Evolutionary conservation across 2,797 vertebrate species (phyloP).

Genomic region (Chloroceryle amazona): DNA sequence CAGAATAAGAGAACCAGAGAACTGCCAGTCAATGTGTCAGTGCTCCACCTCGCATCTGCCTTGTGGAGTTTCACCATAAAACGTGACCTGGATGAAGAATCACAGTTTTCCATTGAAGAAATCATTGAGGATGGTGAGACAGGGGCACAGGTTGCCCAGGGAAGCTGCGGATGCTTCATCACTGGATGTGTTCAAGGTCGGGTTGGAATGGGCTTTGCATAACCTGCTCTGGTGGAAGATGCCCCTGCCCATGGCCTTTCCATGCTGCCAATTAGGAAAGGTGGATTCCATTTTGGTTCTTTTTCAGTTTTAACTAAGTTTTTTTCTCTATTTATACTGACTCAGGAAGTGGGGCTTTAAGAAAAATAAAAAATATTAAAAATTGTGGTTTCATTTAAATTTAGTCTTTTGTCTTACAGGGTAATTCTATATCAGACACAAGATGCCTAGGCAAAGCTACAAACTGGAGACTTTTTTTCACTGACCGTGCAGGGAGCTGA

Average conservation of each 20-base stretch:
- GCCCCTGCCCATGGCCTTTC: neutral
- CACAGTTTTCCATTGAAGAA: neutral
- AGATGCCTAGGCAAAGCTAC: neutral
- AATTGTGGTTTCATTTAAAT: neutral
- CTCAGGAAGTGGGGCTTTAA: neutral
- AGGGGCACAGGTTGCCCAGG: no score
- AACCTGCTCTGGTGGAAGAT: no score
- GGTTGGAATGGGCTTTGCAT: no score
- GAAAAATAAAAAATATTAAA: neutral
- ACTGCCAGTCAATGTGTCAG: no score
- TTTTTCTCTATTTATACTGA: neutral
- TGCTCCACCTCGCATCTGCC: neutral
- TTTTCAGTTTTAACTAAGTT: neutral
- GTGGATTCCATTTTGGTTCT: neutral
- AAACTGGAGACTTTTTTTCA: neutral
- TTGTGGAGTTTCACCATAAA: neutral
- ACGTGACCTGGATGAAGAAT: neutral
- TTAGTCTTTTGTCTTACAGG: neutral
- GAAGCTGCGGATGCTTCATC: no score
- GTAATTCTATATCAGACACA: neutral
- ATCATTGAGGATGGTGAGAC: neutral
- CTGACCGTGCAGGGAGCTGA: neutral
- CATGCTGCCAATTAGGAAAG: neutral
- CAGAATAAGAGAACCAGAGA: neutral
- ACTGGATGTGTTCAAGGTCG: no score